These are phyloP conservation scores for Eupelmus urozonus DNA, from an alignment of 2,888 invertebrate genomes.

Conservation along the genomic window DNA sequence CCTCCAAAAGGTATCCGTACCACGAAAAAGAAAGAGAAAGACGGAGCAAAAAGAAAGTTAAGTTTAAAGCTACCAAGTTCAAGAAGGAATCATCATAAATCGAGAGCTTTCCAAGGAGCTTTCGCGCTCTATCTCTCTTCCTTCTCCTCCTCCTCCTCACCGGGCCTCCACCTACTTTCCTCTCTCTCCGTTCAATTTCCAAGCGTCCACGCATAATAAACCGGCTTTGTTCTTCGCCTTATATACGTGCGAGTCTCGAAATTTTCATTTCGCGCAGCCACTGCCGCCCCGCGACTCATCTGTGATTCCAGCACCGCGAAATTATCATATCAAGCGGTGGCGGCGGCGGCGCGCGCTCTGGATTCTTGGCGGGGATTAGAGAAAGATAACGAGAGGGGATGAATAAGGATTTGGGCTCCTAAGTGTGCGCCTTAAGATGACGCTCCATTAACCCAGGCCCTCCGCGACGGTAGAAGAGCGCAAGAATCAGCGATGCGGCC, in stretches of 20 bases:
- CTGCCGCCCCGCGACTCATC: slow-evolving; percentile 57
- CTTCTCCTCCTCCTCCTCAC: slow-evolving; percentile 3
- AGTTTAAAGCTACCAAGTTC: slow-evolving; percentile 60
- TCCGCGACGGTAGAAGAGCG: neutral
- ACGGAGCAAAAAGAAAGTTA: slow-evolving; percentile 52
- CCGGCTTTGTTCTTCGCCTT: slow-evolving; percentile 64
- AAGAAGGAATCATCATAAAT: slow-evolving; percentile 63
- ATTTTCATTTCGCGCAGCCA: slow-evolving; percentile 3
- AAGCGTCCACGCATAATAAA: slow-evolving; percentile 66
- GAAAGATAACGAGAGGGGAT: slow-evolving; percentile 55
- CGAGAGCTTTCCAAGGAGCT: slow-evolving; percentile 60
- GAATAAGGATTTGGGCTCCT: slow-evolving; percentile 50
- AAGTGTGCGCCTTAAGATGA: slow-evolving; percentile 51
- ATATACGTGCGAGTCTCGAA: no score
- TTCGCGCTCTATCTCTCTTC: slow-evolving; percentile 37
- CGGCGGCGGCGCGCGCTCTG: neutral
- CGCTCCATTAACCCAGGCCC: slow-evolving; percentile 47
- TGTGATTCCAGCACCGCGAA: slow-evolving; percentile 63
- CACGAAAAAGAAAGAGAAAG: slow-evolving; percentile 30
- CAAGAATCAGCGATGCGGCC: neutral
- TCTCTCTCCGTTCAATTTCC: slow-evolving; percentile 61
- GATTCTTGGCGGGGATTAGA: slow-evolving; percentile 50
- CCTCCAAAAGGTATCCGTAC: neutral
- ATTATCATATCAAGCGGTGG: slow-evolving; percentile 64
- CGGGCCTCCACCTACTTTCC: neutral